phyloP scores from a whole-genome alignment of 2,113 vertebrate species.

The Brienomyrus longianalis region DNA sequence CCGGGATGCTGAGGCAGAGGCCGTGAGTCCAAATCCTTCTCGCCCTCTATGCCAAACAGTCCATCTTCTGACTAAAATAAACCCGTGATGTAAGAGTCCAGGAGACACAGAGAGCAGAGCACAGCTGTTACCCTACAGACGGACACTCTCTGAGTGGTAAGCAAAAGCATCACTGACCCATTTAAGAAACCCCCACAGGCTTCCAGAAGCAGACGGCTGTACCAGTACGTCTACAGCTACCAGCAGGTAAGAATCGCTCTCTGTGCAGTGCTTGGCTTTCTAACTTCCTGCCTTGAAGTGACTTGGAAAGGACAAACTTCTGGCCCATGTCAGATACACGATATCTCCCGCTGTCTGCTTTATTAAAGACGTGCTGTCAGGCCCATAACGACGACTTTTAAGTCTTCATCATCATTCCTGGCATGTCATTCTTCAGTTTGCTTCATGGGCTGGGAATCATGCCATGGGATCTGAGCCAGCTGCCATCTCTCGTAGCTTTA shows the following conservation, averaged over 20 bases:
- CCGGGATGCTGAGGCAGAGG: slow-evolving; percentile 36
- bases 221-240: neutral
- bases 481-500: neutral
- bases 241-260: slow-evolving; percentile 35
- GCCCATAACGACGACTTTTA: neutral
- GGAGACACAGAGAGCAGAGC: slow-evolving; percentile 43
- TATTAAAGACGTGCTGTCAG: neutral
- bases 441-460: neutral
- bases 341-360: neutral
- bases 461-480: neutral
- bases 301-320: neutral
- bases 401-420: neutral
- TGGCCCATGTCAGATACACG: neutral
- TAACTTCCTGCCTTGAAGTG: neutral
- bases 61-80: slow-evolving; percentile 57
- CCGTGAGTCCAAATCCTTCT: slow-evolving; percentile 47
- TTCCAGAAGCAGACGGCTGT: neutral
- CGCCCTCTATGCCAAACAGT: slow-evolving; percentile 11
- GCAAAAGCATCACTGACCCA: slow-evolving; percentile 34
- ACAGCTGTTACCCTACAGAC: slow-evolving; percentile 30
- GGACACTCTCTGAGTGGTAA: slow-evolving; percentile 36
- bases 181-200: slow-evolving; percentile 20
- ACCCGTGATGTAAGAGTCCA: slow-evolving; percentile 53
- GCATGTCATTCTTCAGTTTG: neutral
- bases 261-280: neutral